These are phyloP conservation scores for Willisornis vidua DNA, from an alignment of 2,113 vertebrate species.

Conservation along the genomic window DNA sequence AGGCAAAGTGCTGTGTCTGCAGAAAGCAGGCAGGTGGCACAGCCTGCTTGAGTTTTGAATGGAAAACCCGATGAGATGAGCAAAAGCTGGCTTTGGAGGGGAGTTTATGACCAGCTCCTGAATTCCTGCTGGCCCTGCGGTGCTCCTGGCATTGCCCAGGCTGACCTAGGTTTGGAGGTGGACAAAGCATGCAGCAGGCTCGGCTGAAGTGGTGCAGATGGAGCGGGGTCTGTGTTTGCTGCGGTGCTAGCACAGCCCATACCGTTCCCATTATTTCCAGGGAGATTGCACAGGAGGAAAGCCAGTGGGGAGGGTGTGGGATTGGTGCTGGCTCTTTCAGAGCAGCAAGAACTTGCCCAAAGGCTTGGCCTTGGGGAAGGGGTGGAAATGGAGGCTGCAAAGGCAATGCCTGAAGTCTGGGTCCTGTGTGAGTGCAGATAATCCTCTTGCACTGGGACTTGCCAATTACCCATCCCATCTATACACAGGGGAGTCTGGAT, in stretches of 20 bases:
- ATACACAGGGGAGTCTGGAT: background rate
- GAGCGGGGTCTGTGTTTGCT: fast-evolving
- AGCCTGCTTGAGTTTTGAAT: background rate
- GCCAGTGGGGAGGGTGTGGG: background rate
- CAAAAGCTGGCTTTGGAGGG: background rate
- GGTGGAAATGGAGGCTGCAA: background rate
- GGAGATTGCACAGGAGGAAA: background rate
- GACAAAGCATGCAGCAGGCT: background rate
- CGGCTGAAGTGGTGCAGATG: background rate
- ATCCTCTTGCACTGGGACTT: background rate
- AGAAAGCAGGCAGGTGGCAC: slow-evolving; percentile 34
- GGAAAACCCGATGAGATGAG: fast-evolving
- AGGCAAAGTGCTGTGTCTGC: background rate
- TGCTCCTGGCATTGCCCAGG: fast-evolving
- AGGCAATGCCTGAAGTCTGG: background rate
- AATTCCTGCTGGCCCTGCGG: background rate
- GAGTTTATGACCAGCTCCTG: background rate
- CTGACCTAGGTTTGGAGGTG: background rate
- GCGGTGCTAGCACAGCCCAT: fast-evolving
- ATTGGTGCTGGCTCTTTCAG: background rate
- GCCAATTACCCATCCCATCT: background rate
- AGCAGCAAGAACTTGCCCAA: fast-evolving
- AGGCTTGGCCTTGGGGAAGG: background rate
- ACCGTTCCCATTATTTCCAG: fast-evolving
- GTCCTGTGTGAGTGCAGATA: background rate